Base-by-base conservation (phyloP, 2,797 vertebrate genomes). In the Gambusia yucatana region DNA sequence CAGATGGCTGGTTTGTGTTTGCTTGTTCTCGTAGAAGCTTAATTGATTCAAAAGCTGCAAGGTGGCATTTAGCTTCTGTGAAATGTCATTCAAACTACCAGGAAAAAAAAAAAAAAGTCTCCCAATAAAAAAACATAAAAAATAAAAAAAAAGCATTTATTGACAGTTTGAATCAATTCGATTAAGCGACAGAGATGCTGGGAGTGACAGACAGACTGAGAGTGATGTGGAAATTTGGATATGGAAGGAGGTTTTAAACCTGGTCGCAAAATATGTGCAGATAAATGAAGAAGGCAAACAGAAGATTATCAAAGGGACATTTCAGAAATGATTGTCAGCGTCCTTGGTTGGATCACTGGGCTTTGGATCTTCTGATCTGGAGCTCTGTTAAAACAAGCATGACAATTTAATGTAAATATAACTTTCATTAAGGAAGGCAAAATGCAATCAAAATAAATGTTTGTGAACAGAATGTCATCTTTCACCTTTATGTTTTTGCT, bases 341-440 rank as follows among this genome's bases (percentile, higher is more conserved):
- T 78, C 88, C 91, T 92, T 93, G 82, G 79, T 41, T 44, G 88
- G 1, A 50, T 92, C 92, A n/a, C 69, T 47, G 44, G 78, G n/a
- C 83, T 92, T 94, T 80, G 14, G 79, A 1, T 95, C 93, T 0
- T 95, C 94, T 46, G 90, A 14, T 82, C 89, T 95, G 90, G 94
- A 89, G 72, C 79, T 91, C 94, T 95, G 92, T 82, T 30, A n/a
- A 89, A 77, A 90, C 8, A 90, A 77, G 84, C 41, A 88, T 20
- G 80, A 20, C 79, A 3, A 7, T 44, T 76, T n/a, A n/a, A 46
- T 73, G 28, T 67, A 13, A 90, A 75, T 9, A 70, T 1, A 82
- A 75, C 1, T 7, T 72, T 73, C 43, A 20, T 0, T 43, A 1
- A 61, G 28, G 6, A 2, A 8, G 17, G 5, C 1, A 20, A 70